Base-by-base conservation (phyloP, 2,113 vertebrate genomes). In the Neotoma lepida region DNA sequence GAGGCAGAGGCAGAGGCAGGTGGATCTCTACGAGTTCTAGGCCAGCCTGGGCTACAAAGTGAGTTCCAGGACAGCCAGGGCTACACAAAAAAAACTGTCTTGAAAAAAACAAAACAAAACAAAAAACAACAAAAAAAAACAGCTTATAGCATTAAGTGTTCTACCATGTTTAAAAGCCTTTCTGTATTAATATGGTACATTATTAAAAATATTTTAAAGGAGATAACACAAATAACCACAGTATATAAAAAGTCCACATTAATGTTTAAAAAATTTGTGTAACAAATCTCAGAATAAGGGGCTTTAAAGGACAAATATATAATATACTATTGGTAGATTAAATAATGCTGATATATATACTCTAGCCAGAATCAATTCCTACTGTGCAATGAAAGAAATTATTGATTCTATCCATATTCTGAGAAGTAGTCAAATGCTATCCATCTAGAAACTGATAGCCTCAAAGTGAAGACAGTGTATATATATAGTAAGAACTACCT, bases 191-290 rank as follows among this genome's bases (percentile, higher is more conserved):
- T 68, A 1, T 28, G 9, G n/a, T 77, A 74, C 18, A 78, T 73
- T 90, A 76, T 17, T 87, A 33, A 91, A 20, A 70, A 54, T 39
- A 56, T 41, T 58, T 91, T 71, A 77, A 86, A 6, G 41, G 68
- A 87, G 49, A 77, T 81, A 91, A 78, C 18, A 94, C 18, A 91
- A 82, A 91, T 74, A 58, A 94, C 7, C 5, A 33, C 56, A 51
- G 18, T 82, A 93, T 61, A 76, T 91, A 87, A 95, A 95, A 92
- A 91, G 73, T 80, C 70, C 56, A 86, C 26, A 93, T 86, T 71
- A 51, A 91, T 39, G 68, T 81, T 74, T 87, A 54, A 77, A 91
- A 94, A 95, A 87, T 54, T 33, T 91, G 56, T 46, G 14, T 74
- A 94, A 80, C 28, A 56, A 35, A 89, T 94, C 51, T 64, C 2